Percentiles rank a stretch among this genome's conserved stretches.
phyloP scores from a whole-genome alignment of 2,797 vertebrate genomes.

The Syngnathus rostellatus region DNA sequence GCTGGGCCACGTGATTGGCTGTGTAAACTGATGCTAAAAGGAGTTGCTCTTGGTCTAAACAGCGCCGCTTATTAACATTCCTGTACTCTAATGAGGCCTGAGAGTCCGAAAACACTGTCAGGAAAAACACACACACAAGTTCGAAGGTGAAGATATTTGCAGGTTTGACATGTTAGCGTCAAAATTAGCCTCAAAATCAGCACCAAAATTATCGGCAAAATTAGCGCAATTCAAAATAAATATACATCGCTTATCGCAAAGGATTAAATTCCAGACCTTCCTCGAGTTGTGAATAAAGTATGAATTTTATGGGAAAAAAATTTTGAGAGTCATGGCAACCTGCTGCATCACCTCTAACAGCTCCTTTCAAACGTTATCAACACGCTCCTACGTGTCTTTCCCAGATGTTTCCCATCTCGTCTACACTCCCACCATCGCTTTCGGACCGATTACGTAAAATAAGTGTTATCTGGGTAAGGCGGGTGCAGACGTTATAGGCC shows the following conservation, averaged over 20 bases:
- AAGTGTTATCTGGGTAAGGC: not conserved
- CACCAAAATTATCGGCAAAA: not conserved
- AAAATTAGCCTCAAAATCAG: not conserved
- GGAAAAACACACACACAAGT: not conserved
- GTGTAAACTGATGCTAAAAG: constrained; percentile 40
- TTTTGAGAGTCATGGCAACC: constrained; percentile 12
- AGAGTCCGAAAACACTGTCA: constrained; percentile 27
- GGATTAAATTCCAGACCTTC: too few relatives aligned
- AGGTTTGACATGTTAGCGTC: not conserved
- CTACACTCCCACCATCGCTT: not conserved
- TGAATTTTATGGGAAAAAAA: too few relatives aligned
- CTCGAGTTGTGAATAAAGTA: too few relatives aligned
- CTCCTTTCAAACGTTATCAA: constrained; percentile 2
- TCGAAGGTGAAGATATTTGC: not conserved
- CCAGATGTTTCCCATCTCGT: constrained; percentile 3
- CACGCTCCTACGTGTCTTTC: not conserved
- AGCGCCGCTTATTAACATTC: constrained; percentile 67
- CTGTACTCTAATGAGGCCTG: constrained; percentile 57
- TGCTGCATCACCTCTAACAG: constrained; percentile 19
- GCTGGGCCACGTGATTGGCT: constrained; percentile 13
- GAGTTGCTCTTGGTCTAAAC: constrained; percentile 51
- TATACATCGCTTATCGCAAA: too few relatives aligned
- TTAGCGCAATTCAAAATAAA: too few relatives aligned
- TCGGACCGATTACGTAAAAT: not conserved
- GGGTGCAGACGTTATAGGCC: constrained; percentile 12